These are phyloP conservation scores for Otus sunia DNA, from an alignment of 2,113 vertebrate species.

Conservation along the genomic window DNA sequence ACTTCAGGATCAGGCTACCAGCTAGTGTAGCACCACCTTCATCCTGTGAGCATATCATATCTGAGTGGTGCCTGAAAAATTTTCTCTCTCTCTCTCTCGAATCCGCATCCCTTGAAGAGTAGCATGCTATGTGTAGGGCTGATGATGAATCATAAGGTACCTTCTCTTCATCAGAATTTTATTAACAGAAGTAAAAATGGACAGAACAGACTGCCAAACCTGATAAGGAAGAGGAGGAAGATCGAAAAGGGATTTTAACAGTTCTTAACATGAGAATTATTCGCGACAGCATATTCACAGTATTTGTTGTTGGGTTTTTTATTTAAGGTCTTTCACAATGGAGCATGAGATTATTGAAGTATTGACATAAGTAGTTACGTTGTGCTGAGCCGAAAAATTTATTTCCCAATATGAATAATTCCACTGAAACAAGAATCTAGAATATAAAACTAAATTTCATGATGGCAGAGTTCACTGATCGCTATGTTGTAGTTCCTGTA, in stretches of 20 bases:
- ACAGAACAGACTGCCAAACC: conserved; percentile 85
- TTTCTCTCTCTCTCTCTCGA: conserved; percentile 76
- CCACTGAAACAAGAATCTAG: conserved; percentile 65
- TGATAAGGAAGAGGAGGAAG: conserved; percentile 72
- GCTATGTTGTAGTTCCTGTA: conserved; percentile 71
- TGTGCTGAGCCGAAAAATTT: conserved; percentile 65
- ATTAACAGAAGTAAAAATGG: conserved; percentile 75
- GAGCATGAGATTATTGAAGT: conserved; percentile 69
- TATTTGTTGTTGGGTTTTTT: conserved; percentile 62
- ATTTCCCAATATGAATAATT: conserved; percentile 50
- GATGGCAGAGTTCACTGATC: conserved; percentile 53
- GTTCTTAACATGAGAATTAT: conserved; percentile 75
- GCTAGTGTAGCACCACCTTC: conserved; percentile 86
- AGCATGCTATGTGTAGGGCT: conserved; percentile 89
- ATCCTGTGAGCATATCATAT: conserved; percentile 73
- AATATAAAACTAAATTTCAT: conserved; percentile 59
- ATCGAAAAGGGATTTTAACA: conserved; percentile 78
- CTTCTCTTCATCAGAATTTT: conserved; percentile 76
- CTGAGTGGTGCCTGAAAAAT: conserved; percentile 85
- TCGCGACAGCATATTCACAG: conserved; percentile 61
- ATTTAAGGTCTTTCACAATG: conserved; percentile 71
- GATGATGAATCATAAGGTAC: conserved; percentile 74
- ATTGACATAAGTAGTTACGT: conserved; percentile 56
- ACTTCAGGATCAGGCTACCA: conserved; percentile 97
- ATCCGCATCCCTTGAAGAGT: conserved; percentile 81